Evolutionary conservation across 2,888 invertebrate species (phyloP), one percentile per base, ranked within the genome.

Genomic region (Campoplex capitator): DNA sequence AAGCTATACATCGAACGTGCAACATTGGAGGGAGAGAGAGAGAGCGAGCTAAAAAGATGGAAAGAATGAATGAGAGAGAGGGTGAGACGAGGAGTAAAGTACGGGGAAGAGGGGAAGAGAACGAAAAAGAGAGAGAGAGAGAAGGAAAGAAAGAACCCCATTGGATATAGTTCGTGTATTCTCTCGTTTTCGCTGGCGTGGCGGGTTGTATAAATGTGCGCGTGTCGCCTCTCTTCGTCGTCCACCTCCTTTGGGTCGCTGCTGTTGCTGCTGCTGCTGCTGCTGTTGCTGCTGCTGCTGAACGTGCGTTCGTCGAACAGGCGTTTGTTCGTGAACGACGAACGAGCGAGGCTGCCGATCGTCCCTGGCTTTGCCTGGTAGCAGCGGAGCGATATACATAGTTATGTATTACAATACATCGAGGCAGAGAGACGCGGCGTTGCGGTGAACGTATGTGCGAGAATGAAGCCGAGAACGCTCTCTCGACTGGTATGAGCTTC

Each of bases 251-350:
- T 62, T 79, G 75, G 74, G 51, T 78, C 58, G 51, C 62, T 81
- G 80, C 56, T 76, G 51, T 68, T 76, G 68, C 56, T 81, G 84
- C 74, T 76, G 70, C n/a, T n/a, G n/a, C 73, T 81, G 80, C 56
- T 76, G 51, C 74, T 76, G 68, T 65, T 81, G 84, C 74, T 76
- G 70, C 74, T 76, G 70, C 73, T 81, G 87, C 87, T 87, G 84
- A 79, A 84, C 82, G 84, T 84, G 87, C 87, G 82, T 87, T 84
- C 79, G 82, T 71, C 84, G 84, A 81, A 84, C 74, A 78, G 77
- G 76, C 71, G 62, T 51, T 82, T 85, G 84, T 79, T 87, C 85
- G 87, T 82, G 75, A 87, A 87, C 81, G 77, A 65, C 58, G 62
- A 68, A 58, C 67, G 80, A 56, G 42, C 83, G 78, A 65, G 45